Percentiles rank a stretch among this genome's conserved stretches.
These are phyloP conservation scores for Lordiphosa collinella DNA, from an alignment of 1,140 invertebrate genomes.

Conservation along the genomic window DNA sequence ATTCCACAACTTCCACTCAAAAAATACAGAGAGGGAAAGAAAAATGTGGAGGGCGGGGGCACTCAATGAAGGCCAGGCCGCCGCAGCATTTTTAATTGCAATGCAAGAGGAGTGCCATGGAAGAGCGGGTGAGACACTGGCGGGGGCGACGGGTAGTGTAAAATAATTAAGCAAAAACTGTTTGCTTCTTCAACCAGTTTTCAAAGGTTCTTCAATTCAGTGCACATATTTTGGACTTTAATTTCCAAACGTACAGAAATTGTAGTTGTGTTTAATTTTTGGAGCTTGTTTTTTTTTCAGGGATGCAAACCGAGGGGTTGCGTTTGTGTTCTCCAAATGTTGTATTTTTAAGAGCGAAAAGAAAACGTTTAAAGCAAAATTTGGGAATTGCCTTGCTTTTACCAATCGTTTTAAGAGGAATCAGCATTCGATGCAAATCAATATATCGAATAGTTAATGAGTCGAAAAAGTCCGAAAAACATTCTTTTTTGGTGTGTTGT, in stretches of 20 bases:
- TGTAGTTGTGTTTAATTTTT: slow-evolving; percentile 19
- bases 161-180: slow-evolving; percentile 69
- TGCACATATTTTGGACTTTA: slow-evolving; percentile 37
- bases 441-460: too few relatives aligned
- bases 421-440: too few relatives aligned
- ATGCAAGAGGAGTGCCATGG: slow-evolving; percentile 16
- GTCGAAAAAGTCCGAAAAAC: too few relatives aligned
- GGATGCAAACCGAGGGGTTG: too few relatives aligned
- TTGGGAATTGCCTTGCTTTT: too few relatives aligned
- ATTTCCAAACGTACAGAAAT: slow-evolving; percentile 25
- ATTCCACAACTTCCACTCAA: slow-evolving; percentile 52
- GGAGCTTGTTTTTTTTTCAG: background rate
- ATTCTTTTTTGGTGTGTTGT: too few relatives aligned
- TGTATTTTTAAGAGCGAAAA: too few relatives aligned
- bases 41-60: slow-evolving; percentile 19
- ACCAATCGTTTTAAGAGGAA: too few relatives aligned
- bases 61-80: slow-evolving; percentile 46
- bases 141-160: slow-evolving; percentile 8
- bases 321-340: too few relatives aligned
- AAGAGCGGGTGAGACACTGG: slow-evolving; percentile 8
- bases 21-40: slow-evolving; percentile 14
- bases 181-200: slow-evolving; percentile 27
- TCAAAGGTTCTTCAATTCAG: slow-evolving; percentile 26
- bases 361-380: too few relatives aligned
- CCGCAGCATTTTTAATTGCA: slow-evolving; percentile 66